Evolutionary conservation across 2,888 invertebrate species (phyloP).

Genomic region (Gerris lacustris): DNA sequence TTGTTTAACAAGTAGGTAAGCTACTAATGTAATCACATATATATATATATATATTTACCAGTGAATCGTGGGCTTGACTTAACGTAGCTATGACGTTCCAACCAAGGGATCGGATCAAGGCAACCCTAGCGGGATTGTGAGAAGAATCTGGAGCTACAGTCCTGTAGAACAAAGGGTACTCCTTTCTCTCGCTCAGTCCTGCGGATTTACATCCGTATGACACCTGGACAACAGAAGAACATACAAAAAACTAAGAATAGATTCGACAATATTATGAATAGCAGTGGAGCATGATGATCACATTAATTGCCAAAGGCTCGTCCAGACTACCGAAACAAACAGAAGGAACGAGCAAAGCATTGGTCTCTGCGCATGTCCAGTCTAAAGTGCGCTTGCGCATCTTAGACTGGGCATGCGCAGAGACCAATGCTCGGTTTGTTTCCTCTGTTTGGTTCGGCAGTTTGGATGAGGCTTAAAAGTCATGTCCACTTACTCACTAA

Average conservation of each 20-base stretch:
- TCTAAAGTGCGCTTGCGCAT: too few species aligned
- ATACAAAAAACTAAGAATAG: conserved; percentile 27
- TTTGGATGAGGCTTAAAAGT: too few species aligned
- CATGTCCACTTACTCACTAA: too few species aligned
- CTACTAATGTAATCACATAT: not conserved
- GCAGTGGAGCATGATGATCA: not conserved
- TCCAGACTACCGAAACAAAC: not conserved
- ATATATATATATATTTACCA: conserved; percentile 40
- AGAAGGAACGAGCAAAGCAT: too few species aligned
- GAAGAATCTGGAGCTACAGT: conserved; percentile 84
- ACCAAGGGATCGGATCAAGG: conserved; percentile 63
- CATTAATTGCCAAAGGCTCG: not conserved
- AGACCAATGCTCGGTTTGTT: too few species aligned
- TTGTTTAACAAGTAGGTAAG: too few species aligned
- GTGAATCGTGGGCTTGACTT: conserved; percentile 74
- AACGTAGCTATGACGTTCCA: conserved; percentile 84
- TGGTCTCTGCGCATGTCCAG: too few species aligned
- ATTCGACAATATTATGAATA: not conserved
- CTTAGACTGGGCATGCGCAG: too few species aligned
- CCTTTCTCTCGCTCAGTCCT: conserved; percentile 72
- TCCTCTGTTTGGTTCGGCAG: too few species aligned
- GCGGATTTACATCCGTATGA: conserved; percentile 85
- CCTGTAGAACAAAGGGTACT: conserved; percentile 79
- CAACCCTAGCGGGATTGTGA: conserved; percentile 73
- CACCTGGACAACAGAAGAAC: conserved; percentile 45